These are phyloP conservation scores for Vulpes ferrilata DNA, from an alignment of 2,113 vertebrate species.

Conservation along the genomic window DNA sequence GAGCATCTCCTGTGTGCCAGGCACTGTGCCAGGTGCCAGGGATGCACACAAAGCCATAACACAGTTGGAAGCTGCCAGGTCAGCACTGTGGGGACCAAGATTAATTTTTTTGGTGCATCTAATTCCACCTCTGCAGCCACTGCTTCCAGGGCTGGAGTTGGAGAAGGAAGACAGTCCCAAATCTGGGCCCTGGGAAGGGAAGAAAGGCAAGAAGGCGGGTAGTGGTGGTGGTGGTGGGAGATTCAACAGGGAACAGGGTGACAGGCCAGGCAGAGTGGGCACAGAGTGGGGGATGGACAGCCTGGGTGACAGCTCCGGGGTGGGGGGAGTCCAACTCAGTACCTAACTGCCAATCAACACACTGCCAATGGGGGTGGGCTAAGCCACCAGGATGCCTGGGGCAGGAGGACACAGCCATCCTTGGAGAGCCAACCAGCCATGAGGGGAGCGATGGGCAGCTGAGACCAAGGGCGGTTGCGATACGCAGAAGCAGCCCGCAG, in stretches of 20 bases:
- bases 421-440: not conserved
- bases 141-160: conserved; percentile 24
- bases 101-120: conserved; percentile 46
- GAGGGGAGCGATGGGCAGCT: not conserved
- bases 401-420: not conserved
- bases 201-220: not conserved
- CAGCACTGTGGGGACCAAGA: conserved; percentile 34
- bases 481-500: not conserved
- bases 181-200: not conserved
- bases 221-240: no score
- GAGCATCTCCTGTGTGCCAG: conserved; percentile 34
- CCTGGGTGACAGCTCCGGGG: not conserved
- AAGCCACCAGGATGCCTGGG: not conserved
- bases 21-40: not conserved
- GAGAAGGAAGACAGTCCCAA: not conserved
- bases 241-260: not conserved
- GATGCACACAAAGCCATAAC: conserved; percentile 67
- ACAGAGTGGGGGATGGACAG: not conserved
- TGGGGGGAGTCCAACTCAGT: not conserved
- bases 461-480: not conserved
- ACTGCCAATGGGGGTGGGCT: conserved; percentile 81
- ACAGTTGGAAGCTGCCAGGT: conserved; percentile 15
- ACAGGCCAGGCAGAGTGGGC: not conserved
- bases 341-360: conserved; percentile 85
- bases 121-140: not conserved